Evolutionary conservation across 2,113 vertebrate species (phyloP), one percentile per base, ranked within the genome.

Genomic region (Phodopus roborovskii): DNA sequence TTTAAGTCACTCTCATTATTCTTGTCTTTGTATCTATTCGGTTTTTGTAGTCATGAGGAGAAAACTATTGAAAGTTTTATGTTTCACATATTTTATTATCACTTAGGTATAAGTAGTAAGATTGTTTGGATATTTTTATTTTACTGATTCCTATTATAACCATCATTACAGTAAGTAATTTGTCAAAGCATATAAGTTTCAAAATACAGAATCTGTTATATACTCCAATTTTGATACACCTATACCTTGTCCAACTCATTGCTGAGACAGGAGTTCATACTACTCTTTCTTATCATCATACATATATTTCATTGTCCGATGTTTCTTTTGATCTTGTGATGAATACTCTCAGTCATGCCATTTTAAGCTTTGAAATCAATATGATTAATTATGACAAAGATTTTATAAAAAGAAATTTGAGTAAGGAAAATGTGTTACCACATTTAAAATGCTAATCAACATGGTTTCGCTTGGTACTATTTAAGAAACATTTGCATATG

Each of bases 261-360:
- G 0, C 20, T 70, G 10, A 92, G 4, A n/a, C 2, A 28, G 30
- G 10, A 5, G 1, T 7, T 81, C 66, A 10, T 2, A 42, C 2
- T 39, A 36, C 15, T 78, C 3, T 64, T 62, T 86, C 3, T 16
- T 93, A 28, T n/a, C 39, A 28, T 50, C 12, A 56, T 45, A 7
- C 26, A 79, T 77, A 8, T 6, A 90, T 68, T 93, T 50, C 13
- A 42, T 75, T 22, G 8, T 75, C 11, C 1, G 39, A 39, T n/a
- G 5, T 73, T 42, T 73, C 9, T 22, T 73, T 73, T 42, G 1
- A 39, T 22, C 19, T 73, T 73, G 9, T 73, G 20, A 73, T 42
- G n/a, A 9, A 73, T 20, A 19, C 4, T 73, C 10, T 4, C 5
- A 28, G 2, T 58, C 28, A 73, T 71, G 7, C 6, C 56, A 42